phyloP scores from a whole-genome alignment of 2,797 vertebrate genomes.

The Sebastes iracundus region DNA sequence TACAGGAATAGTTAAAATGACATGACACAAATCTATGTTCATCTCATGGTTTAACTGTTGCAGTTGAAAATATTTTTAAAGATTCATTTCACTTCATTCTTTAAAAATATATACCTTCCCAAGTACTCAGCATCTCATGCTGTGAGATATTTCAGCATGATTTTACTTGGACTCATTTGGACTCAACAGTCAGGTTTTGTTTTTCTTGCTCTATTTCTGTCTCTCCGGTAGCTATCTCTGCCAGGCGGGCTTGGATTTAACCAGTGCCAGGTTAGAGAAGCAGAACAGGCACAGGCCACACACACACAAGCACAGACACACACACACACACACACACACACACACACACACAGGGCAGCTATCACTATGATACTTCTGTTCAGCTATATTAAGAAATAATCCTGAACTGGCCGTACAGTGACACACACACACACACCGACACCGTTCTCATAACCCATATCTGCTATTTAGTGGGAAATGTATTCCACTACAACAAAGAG shows the following conservation, averaged over 20 bases:
- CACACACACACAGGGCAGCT: constrained; percentile 1
- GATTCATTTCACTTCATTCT: background rate
- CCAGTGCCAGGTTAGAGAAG: constrained; percentile 41
- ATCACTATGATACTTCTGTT: constrained; percentile 35
- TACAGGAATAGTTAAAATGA: background rate
- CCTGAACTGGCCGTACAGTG: constrained; percentile 25
- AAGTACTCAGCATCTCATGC: background rate
- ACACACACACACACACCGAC: background rate
- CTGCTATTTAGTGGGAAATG: background rate
- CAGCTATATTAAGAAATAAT: constrained; percentile 44
- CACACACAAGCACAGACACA: background rate
- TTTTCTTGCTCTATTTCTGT: constrained; percentile 12
- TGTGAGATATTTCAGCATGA: background rate
- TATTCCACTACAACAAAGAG: constrained; percentile 7
- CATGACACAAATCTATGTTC: background rate
- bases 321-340: background rate
- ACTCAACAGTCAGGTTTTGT: background rate
- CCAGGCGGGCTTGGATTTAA: constrained; percentile 18
- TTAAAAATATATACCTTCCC: background rate
- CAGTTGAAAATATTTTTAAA: background rate
- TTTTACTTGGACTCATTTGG: background rate
- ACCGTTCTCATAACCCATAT: constrained; percentile 1
- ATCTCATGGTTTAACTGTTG: background rate
- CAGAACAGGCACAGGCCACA: background rate
- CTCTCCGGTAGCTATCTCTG: background rate